A percentile compares a stretch with the other conserved stretches of the same genome.
Conservation (phyloP, 2,113 vertebrate genomes). For the Pica pica region DNA sequence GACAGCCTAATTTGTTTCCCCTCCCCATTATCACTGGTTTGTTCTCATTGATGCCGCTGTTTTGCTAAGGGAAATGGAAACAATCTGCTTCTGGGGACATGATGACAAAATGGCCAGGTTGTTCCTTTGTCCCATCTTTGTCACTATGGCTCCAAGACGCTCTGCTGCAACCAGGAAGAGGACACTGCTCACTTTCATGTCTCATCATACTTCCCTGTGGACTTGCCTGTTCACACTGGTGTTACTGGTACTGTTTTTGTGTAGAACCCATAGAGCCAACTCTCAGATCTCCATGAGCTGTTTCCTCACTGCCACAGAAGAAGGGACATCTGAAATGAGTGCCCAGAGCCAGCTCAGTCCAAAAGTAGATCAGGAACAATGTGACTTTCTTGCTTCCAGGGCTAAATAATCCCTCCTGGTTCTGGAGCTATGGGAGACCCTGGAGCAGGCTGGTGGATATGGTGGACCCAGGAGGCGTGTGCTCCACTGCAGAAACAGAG, state of each 20-base stretch:
- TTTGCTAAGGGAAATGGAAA: not conserved
- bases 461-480: not conserved
- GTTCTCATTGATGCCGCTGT: not conserved
- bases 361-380: not conserved
- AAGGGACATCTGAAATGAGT: not conserved
- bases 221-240: not conserved
- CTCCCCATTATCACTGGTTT: not conserved
- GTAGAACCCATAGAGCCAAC: not conserved
- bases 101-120: not conserved
- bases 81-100: not conserved
- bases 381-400: not conserved
- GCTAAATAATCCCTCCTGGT: not conserved
- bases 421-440: not conserved
- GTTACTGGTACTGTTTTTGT: not conserved
- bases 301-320: not conserved
- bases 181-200: not conserved
- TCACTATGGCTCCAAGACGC: not conserved
- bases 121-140: not conserved
- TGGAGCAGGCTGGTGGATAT: not conserved
- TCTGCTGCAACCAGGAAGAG: not conserved
- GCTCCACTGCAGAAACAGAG: not conserved
- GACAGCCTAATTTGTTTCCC: constrained; percentile 26
- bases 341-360: not conserved
- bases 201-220: not conserved
- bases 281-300: not conserved